Evolutionary conservation across 2,888 invertebrate genomes (phyloP), one percentile per base, ranked within the genome.

Genomic region (Drosophila mulleri): DNA sequence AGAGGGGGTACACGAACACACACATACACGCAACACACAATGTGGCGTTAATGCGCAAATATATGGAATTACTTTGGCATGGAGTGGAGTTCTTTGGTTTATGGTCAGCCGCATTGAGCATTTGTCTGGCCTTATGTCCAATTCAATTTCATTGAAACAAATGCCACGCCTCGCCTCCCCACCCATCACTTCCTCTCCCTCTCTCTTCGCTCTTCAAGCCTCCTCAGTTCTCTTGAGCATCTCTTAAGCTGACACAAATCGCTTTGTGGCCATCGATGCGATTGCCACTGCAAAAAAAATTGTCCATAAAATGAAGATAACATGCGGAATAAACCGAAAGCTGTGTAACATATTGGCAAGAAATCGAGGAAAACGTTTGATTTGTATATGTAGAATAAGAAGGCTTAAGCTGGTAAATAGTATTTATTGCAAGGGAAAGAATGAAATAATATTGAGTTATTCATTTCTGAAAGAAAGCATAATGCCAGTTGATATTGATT

Each of bases 11-110:
- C 37, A 20, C 32, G 20, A 23, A 52, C 14, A 18, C 50, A 35
- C 35, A 20, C 52, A 52, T 23, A 37, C 16, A 16, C 20, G 23
- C 37, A 14, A 3, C 37, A 35, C 66, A 63, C 77, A 83, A 77
- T 75, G 78, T 74, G 83, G 83, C 81, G 86, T 78, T 83, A 83
- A 88, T 88, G 86, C 78, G 74, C 65, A 68, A 67, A 62, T 73
- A 54, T 60, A 82, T 70, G 59, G 58, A 48, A 75, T 75, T 62
- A 63, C 58, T 62, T 47, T 69, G 59, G 57, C 47, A 35, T 75
- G 35, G 18, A 64, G 44, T 64, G 56, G 32, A 35, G 39, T 42
- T 48, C 70, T 52, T 52, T 71, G 63, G 52, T 68, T 78, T 50
- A 67, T 52, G 67, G 58, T 44, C 80, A 82, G 53, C 54, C 63